A percentile compares a stretch with the other conserved stretches of the same genome.
Conservation (phyloP, 2,888 invertebrate species). For the Cryptus armator region DNA sequence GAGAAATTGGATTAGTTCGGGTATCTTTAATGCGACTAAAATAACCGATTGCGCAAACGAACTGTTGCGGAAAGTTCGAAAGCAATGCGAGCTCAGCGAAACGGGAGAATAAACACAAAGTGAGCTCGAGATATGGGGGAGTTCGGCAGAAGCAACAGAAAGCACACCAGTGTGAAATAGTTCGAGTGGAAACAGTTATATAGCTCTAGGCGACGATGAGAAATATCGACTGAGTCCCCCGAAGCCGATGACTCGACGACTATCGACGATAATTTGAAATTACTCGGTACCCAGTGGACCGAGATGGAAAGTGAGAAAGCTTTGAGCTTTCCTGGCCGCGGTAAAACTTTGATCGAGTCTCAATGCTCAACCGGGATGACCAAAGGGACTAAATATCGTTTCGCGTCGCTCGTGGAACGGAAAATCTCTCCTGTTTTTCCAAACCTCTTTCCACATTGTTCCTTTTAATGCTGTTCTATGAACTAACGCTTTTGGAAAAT, state of each 20-base stretch:
- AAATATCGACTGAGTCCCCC: constrained; percentile 25
- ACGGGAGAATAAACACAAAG: constrained; percentile 1
- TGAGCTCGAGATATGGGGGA: constrained; percentile 1
- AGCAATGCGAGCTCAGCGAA: constrained; percentile 7
- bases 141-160: neutral
- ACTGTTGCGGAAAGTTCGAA: neutral
- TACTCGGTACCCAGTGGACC: constrained; percentile 37
- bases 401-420: constrained; percentile 2
- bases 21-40: neutral
- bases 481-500: constrained; percentile 51
- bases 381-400: constrained; percentile 44
- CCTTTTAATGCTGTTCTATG: constrained; percentile 37
- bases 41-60: constrained; percentile 9
- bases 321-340: constrained; percentile 36
- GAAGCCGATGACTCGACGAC: constrained; percentile 13
- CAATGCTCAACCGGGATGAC: neutral
- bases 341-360: constrained; percentile 57
- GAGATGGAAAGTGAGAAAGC: constrained; percentile 21
- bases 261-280: constrained; percentile 42
- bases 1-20: neutral
- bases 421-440: constrained; percentile 3
- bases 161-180: constrained; percentile 14
- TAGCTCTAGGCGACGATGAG: constrained; percentile 2
- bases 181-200: constrained; percentile 17
- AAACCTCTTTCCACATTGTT: constrained; percentile 15